A percentile compares a stretch with the other conserved stretches of the same genome.
Evolutionary conservation across 1,140 invertebrate species (phyloP).

Genomic region (Gryon sp.): DNA sequence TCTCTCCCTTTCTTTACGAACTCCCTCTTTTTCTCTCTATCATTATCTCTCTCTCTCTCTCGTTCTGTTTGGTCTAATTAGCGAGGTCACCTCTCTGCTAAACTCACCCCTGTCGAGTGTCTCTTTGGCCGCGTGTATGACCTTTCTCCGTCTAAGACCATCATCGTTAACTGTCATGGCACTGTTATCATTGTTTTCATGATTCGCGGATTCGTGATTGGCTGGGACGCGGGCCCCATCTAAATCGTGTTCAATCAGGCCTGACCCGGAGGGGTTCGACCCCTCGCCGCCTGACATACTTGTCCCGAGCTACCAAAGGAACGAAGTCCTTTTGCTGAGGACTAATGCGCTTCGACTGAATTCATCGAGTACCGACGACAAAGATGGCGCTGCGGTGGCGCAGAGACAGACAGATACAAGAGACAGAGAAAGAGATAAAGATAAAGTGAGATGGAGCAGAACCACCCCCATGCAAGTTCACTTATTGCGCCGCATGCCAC

Average conservation of each 20-base stretch:
- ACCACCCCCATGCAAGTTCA: slow-evolving; percentile 26
- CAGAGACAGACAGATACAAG: no score
- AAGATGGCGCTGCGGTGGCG: slow-evolving; percentile 67
- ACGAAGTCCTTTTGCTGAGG: slow-evolving; percentile 72
- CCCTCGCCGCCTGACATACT: slow-evolving; percentile 79
- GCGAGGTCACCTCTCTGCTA: neutral
- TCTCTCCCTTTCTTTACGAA: no score
- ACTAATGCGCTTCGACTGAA: slow-evolving; percentile 72
- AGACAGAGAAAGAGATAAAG: no score
- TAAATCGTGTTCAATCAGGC: slow-evolving; percentile 67
- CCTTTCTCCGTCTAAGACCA: slow-evolving; percentile 80
- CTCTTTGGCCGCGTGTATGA: slow-evolving; percentile 83
- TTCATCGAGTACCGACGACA: slow-evolving; percentile 32
- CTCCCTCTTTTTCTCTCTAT: no score
- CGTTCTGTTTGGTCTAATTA: slow-evolving; percentile 8
- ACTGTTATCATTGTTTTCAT: slow-evolving; percentile 65
- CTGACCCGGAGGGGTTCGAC: slow-evolving; percentile 64
- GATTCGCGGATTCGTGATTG: slow-evolving; percentile 57
- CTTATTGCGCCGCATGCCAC: slow-evolving; percentile 42
- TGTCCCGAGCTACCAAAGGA: slow-evolving; percentile 68
- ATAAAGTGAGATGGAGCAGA: no score
- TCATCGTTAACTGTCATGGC: slow-evolving; percentile 66
- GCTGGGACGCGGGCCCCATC: slow-evolving; percentile 12
- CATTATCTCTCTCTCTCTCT: no score
- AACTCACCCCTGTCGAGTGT: slow-evolving; percentile 82